Conservation (phyloP, 2,113 vertebrate genomes). For the Aplodontia rufa region DNA sequence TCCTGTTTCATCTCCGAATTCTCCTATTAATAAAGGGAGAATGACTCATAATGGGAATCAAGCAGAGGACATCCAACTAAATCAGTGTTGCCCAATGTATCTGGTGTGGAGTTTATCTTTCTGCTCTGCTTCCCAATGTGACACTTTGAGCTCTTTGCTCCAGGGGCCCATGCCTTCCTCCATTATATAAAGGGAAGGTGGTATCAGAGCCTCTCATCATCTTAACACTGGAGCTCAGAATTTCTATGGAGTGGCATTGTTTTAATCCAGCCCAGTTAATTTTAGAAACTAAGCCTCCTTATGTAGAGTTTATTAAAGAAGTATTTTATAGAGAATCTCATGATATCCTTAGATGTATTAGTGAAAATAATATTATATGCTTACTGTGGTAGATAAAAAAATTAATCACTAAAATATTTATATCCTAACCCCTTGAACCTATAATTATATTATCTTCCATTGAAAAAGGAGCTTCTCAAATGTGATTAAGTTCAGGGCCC, state of each 20-base stretch:
- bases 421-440: neutral
- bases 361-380: neutral
- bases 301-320: neutral
- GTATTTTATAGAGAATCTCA: neutral
- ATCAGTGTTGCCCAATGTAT: conserved; percentile 1
- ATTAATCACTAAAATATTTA: neutral
- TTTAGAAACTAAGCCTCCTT: neutral
- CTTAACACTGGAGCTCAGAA: neutral
- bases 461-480: neutral
- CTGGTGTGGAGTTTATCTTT: no score
- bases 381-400: neutral
- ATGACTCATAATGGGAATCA: neutral
- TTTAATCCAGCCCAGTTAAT: neutral
- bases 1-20: neutral
- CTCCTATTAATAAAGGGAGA: neutral
- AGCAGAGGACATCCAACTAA: neutral
- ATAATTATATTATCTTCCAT: neutral
- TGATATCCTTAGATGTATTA: neutral
- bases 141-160: no score
- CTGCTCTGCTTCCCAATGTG: no score
- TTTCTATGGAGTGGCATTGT: neutral
- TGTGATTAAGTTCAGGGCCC: neutral
- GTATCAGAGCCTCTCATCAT: neutral
- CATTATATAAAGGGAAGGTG: neutral
- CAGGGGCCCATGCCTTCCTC: no score